These are phyloP conservation scores for Periophthalmus modestus DNA, from an alignment of 2,113 vertebrate species.

Conservation along the genomic window DNA sequence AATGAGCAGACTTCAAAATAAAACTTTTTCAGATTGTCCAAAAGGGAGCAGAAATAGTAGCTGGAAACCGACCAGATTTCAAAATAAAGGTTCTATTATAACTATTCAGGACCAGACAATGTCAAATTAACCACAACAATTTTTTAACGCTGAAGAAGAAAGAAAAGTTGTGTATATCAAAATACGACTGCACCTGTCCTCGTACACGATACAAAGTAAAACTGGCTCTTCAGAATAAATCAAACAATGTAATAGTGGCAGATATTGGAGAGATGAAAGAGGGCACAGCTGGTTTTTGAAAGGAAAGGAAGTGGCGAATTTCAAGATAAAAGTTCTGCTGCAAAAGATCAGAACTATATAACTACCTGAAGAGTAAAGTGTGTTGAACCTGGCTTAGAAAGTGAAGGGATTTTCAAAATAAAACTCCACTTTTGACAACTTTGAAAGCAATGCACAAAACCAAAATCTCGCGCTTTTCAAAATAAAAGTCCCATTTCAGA, in stretches of 20 bases:
- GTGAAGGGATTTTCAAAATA: neutral
- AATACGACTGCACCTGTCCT: no score
- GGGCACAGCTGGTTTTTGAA: neutral
- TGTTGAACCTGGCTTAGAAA: neutral
- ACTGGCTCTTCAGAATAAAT: no score
- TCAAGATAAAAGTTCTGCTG: no score
- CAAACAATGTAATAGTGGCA: no score
- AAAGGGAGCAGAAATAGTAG: no score
- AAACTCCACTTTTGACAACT: neutral
- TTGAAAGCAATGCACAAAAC: neutral
- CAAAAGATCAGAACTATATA: neutral
- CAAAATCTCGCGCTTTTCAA: neutral
- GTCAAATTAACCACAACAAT: no score
- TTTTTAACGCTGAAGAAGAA: no score
- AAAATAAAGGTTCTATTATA: no score
- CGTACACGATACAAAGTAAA: no score
- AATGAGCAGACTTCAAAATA: neutral
- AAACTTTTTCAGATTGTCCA: neutral
- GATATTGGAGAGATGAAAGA: no score
- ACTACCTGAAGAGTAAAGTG: neutral
- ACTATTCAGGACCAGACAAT: no score
- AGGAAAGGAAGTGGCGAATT: neutral
- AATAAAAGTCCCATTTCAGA: neutral
- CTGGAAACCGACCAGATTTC: neutral
- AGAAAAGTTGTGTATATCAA: no score